Base-by-base conservation (phyloP, 2,888 invertebrate genomes). In the Ceramica pisi region DNA sequence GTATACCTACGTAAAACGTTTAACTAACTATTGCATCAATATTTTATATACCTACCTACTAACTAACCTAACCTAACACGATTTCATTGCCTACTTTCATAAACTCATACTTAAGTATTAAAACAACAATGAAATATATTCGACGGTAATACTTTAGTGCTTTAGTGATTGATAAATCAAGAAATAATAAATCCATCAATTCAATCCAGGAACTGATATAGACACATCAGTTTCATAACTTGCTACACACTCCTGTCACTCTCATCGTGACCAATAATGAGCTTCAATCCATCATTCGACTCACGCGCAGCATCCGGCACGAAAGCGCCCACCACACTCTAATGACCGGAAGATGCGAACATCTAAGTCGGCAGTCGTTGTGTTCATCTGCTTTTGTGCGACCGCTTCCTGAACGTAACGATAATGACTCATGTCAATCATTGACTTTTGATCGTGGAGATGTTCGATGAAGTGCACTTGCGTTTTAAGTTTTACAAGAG, bases 291-390 rank as follows among this genome's bases (percentile, higher is more conserved):
- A 80, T 85, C 83, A 83, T 53, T 72, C 71, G n/a, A 21, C 75
- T 63, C 72, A 71, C 71, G 64, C 65, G 71, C 64, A 63, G 64
- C 75, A 75, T 83, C 85, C 85, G 85, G 71, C 61, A 70, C 50
- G 78, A 76, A 74, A 80, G 80, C 69, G 57, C 57, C 53, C 71
- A 65, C 68, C 74, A 69, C 61, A 67, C 62, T 62, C 81, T 86
- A 86, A 86, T 86, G 86, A 84, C 82, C 79, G 86, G 86, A 86
- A 83, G 86, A 74, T 77, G 70, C 71, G 46, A 78, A 79, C 80
- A 77, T 84, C 77, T 73, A 67, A 81, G 77, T 67, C 77, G 67
- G 71, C 62, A 71, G 77, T 63, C 76, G 53, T 78, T 77, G 71
- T 71, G 67, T 75, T 79, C 72, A 71, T 78, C 74, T 65, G 64